A percentile compares a stretch with the other conserved stretches of the same genome.
These are phyloP conservation scores for Lysandra bellargus DNA, from an alignment of 2,888 invertebrate genomes.

Conservation along the genomic window DNA sequence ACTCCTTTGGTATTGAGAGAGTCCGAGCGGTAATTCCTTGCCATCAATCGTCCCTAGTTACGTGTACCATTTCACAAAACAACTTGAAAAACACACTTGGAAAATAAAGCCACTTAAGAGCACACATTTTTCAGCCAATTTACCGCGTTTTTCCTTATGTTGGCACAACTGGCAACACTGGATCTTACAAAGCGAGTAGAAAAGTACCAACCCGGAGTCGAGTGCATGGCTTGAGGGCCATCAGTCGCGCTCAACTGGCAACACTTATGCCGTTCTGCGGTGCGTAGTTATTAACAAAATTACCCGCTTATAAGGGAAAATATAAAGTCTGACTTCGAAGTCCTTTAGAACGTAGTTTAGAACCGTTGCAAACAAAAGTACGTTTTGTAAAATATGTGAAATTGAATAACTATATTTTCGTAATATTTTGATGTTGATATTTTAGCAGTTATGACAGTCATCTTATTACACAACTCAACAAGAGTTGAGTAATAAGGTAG, in stretches of 20 bases:
- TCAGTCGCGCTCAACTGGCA: conserved; percentile 5
- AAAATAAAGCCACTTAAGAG: neutral
- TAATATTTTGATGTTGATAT: too few relatives aligned
- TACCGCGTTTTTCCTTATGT: neutral
- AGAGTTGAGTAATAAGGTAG: too few relatives aligned
- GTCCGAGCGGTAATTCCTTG: neutral
- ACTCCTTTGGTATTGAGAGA: too few relatives aligned
- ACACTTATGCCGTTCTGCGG: conserved; percentile 3
- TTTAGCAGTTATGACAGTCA: too few relatives aligned
- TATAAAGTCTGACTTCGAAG: neutral
- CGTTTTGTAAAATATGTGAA: neutral
- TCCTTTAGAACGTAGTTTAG: neutral
- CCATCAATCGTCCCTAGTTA: neutral
- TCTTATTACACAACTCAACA: too few relatives aligned
- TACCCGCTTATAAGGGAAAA: neutral
- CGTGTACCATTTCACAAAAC: too few relatives aligned
- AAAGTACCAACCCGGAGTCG: neutral
- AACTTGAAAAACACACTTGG: neutral
- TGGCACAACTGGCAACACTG: neutral
- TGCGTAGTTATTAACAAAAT: conserved; percentile 6
- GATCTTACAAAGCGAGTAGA: conserved; percentile 17
- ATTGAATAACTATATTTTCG: neutral
- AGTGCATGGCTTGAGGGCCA: conserved; percentile 16
- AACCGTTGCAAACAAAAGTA: neutral
- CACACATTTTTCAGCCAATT: neutral